phyloP scores from a whole-genome alignment of 2,113 vertebrate genomes.

The Cebus imitator region DNA sequence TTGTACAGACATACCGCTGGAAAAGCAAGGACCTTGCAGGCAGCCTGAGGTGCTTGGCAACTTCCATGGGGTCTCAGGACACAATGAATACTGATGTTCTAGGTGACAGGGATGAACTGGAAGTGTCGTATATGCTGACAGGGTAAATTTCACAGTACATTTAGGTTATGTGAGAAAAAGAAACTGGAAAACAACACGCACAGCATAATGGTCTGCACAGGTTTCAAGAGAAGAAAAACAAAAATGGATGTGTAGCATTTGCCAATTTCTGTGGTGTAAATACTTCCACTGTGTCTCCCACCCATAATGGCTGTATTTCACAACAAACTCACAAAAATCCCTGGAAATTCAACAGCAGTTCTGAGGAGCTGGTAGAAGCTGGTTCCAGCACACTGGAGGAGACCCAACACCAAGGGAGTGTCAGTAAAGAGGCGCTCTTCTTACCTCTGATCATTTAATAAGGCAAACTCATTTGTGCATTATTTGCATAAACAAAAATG shows the following conservation, averaged over 20 bases:
- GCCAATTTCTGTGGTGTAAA: background rate
- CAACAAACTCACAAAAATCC: background rate
- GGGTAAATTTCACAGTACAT: background rate
- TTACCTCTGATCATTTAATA: background rate
- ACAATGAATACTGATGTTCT: background rate
- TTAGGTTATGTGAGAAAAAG: background rate
- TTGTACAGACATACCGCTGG: background rate
- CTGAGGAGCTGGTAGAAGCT: background rate
- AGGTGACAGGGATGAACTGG: no score
- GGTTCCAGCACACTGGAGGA: no score
- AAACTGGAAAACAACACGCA: background rate
- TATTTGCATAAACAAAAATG: background rate
- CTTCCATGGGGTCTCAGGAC: background rate
- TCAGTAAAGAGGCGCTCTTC: background rate
- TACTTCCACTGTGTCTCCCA: background rate
- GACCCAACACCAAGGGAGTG: background rate
- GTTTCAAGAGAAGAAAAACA: background rate
- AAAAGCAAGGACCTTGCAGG: background rate
- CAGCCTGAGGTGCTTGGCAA: background rate
- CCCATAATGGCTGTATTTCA: background rate
- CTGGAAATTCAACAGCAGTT: background rate
- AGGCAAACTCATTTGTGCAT: background rate
- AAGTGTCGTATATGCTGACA: background rate
- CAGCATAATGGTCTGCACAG: background rate
- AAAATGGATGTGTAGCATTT: background rate